Evolutionary conservation across 2,113 vertebrate genomes (phyloP).

Genomic region (Anser cygnoides): DNA sequence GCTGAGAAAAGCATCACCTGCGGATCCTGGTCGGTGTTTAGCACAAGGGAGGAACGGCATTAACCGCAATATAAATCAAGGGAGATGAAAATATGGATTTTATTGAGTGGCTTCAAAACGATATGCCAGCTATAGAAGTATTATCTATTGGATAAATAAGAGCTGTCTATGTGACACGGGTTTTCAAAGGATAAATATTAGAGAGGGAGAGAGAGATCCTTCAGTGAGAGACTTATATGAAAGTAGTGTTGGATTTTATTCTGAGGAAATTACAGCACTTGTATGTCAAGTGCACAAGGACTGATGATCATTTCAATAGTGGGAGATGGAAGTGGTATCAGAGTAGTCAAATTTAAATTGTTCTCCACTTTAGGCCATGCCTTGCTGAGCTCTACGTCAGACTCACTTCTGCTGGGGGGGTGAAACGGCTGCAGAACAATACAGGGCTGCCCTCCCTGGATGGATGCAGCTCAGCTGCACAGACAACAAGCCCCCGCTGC

Average conservation of each 20-base stretch:
- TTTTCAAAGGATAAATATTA: slow-evolving; percentile 71
- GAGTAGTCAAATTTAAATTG: slow-evolving; percentile 47
- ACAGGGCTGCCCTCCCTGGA: background rate
- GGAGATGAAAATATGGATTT: slow-evolving; percentile 59
- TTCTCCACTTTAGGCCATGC: background rate
- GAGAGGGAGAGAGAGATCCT: slow-evolving; percentile 61
- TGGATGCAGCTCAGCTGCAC: background rate
- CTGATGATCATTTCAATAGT: slow-evolving; percentile 68
- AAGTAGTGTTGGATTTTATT: slow-evolving; percentile 61
- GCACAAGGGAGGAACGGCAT: background rate
- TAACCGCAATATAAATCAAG: slow-evolving; percentile 23
- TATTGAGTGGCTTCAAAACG: slow-evolving; percentile 35
- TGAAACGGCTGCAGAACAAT: background rate
- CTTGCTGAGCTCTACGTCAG: background rate
- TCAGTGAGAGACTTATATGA: slow-evolving; percentile 6
- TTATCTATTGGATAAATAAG: slow-evolving; percentile 68
- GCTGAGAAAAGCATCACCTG: slow-evolving; percentile 1
- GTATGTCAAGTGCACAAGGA: slow-evolving; percentile 42
- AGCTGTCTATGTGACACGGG: slow-evolving; percentile 68
- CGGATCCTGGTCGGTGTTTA: background rate
- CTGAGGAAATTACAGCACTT: slow-evolving; percentile 60
- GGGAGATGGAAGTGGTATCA: slow-evolving; percentile 19
- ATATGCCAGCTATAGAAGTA: slow-evolving; percentile 65
- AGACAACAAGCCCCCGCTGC: background rate
- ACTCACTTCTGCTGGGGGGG: background rate